Evolutionary conservation across 2,888 invertebrate genomes (phyloP).

Genomic region (Trissonchulus sp.): DNA sequence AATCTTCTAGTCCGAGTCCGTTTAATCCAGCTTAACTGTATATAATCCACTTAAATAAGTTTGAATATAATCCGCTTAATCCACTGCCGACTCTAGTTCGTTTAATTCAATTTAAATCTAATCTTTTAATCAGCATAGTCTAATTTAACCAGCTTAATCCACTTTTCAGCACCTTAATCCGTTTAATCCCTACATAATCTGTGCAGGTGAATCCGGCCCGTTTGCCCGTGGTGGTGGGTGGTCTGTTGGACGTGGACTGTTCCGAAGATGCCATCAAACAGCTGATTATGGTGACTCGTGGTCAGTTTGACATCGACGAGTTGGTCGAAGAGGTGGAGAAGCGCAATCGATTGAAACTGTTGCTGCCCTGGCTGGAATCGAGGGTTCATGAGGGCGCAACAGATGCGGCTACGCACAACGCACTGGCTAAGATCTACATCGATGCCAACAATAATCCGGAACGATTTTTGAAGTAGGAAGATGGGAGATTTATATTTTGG

Average conservation of each 20-base stretch:
- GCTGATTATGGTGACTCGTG: conserved; percentile 89
- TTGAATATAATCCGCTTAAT: no score
- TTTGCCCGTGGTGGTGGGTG: conserved; percentile 94
- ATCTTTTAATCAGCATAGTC: no score
- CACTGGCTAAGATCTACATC: conserved; percentile 97
- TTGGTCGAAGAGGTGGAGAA: conserved; percentile 79
- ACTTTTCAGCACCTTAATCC: no score
- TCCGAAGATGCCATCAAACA: conserved; percentile 98
- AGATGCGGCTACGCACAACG: conserved; percentile 98
- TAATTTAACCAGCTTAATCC: no score
- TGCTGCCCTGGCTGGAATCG: conserved; percentile 93
- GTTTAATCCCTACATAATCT: no score
- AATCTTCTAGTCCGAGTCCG: no score
- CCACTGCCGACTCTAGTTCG: no score
- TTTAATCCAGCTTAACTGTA: no score
- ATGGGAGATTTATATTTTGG: conserved; percentile 19
- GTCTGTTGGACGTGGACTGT: conserved; percentile 94
- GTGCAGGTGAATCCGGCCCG: conserved; percentile 86
- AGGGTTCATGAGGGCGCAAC: conserved; percentile 92
- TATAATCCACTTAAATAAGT: no score
- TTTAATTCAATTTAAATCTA: no score
- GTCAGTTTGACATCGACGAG: conserved; percentile 97
- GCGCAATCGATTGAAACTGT: conserved; percentile 70
- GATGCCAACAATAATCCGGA: conserved; percentile 99
- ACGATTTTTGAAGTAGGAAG: conserved; percentile 62